These are phyloP conservation scores for Albula goreensis DNA, from an alignment of 2,113 vertebrate species.

Conservation along the genomic window DNA sequence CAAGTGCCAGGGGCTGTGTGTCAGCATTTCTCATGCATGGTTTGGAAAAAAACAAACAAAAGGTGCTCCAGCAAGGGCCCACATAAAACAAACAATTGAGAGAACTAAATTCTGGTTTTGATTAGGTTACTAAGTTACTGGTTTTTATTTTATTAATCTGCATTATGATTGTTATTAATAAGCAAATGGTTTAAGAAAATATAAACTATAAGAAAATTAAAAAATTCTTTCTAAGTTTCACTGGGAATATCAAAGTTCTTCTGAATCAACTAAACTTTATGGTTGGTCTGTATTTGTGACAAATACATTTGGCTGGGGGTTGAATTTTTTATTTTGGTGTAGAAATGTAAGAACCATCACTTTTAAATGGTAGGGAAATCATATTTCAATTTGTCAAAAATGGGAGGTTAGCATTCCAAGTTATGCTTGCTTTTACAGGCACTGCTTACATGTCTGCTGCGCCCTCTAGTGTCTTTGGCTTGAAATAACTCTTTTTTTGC, in stretches of 20 bases:
- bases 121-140: background rate
- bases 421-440: background rate
- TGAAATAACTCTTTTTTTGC: background rate
- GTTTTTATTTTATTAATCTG: background rate
- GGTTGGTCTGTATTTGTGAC: too few relatives aligned
- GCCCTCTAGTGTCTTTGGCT: slow-evolving; percentile 17
- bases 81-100: background rate
- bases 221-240: background rate
- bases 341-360: too few relatives aligned
- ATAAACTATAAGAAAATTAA: background rate
- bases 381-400: too few relatives aligned
- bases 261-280: background rate
- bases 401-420: background rate
- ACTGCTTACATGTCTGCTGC: slow-evolving; percentile 11
- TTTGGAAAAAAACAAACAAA: background rate
- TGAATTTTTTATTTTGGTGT: too few relatives aligned
- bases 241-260: too few relatives aligned
- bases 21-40: background rate
- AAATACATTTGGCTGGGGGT: too few relatives aligned
- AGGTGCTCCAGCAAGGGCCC: background rate
- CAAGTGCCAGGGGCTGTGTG: background rate
- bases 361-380: too few relatives aligned
- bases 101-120: background rate
- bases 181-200: background rate
- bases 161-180: too few relatives aligned